Percentiles rank a stretch among this genome's conserved stretches.
phyloP scores from a whole-genome alignment of 2,888 invertebrate genomes.

The Troilus luridus region DNA sequence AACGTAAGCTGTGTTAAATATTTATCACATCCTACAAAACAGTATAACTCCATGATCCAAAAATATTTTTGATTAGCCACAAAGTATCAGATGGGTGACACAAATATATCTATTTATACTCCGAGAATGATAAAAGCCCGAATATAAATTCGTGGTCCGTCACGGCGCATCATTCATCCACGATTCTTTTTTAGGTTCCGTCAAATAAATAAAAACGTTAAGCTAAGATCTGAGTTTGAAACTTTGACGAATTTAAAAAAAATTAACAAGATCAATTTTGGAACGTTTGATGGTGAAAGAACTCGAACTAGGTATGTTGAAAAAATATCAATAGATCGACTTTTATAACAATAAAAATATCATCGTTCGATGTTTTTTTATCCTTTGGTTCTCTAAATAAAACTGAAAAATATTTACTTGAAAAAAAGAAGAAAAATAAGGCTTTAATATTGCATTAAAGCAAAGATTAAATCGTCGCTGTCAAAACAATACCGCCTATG shows the following conservation, averaged over 20 bases:
- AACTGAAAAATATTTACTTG: too few species aligned
- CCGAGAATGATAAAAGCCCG: not conserved
- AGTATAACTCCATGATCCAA: not conserved
- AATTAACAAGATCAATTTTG: not conserved
- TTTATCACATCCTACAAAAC: not conserved
- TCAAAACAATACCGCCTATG: too few species aligned
- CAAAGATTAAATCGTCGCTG: too few species aligned
- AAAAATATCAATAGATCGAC: too few species aligned
- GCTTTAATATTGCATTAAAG: too few species aligned
- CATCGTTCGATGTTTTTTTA: too few species aligned
- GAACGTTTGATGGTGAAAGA: too few species aligned
- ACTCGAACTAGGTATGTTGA: too few species aligned
- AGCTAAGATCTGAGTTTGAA: not conserved
- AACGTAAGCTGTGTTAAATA: not conserved
- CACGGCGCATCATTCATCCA: not conserved
- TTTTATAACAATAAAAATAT: too few species aligned
- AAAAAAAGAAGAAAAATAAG: too few species aligned
- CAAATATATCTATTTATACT: conserved; percentile 24
- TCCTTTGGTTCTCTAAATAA: too few species aligned
- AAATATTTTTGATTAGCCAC: conserved; percentile 4
- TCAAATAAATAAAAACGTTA: not conserved
- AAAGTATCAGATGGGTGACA: not conserved
- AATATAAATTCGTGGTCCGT: not conserved
- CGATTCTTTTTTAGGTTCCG: not conserved
- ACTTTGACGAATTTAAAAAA: not conserved